Evolutionary conservation across 64 coral and sea anemone genomes (phyloP).

Genomic region (Porites lutea): DNA sequence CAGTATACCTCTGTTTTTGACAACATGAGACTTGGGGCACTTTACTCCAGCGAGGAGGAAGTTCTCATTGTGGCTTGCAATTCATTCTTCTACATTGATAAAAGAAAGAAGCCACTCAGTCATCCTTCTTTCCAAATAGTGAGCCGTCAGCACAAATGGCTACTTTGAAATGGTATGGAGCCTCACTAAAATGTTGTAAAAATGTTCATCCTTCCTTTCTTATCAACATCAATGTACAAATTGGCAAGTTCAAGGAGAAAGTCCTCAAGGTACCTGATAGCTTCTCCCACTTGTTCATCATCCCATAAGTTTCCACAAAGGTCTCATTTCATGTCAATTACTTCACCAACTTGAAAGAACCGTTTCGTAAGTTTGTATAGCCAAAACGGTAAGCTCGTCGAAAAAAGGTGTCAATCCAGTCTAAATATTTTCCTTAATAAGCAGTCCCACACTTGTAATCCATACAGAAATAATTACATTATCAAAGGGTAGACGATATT

Average conservation of each 20-base stretch:
- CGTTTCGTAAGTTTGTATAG: neutral
- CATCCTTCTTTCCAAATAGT: slow-evolving; percentile 56
- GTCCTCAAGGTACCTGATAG: neutral
- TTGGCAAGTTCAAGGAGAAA: slow-evolving; percentile 1
- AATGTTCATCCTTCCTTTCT: too few relatives aligned
- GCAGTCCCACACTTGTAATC: slow-evolving; percentile 58
- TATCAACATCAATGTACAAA: slow-evolving; percentile 19
- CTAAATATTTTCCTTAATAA: neutral
- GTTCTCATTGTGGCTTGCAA: slow-evolving; percentile 13
- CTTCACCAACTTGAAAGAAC: neutral
- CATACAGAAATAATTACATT: slow-evolving; percentile 26
- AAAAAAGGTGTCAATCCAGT: too few relatives aligned
- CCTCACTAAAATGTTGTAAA: too few relatives aligned
- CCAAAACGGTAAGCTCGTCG: neutral
- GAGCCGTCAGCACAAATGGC: slow-evolving; percentile 55
- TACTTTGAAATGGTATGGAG: slow-evolving; percentile 43
- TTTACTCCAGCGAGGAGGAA: slow-evolving; percentile 25
- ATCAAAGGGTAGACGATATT: slow-evolving; percentile 15
- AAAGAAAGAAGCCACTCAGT: slow-evolving; percentile 47
- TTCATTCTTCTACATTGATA: too few relatives aligned
- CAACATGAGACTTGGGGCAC: slow-evolving; percentile 9
- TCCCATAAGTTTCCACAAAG: slow-evolving; percentile 33
- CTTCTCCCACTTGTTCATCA: slow-evolving; percentile 41
- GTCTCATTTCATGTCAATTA: slow-evolving; percentile 44
- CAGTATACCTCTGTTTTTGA: slow-evolving; percentile 5